Evolutionary conservation across 2,797 vertebrate species (phyloP).

Genomic region (Lepilemur ruficaudatus): DNA sequence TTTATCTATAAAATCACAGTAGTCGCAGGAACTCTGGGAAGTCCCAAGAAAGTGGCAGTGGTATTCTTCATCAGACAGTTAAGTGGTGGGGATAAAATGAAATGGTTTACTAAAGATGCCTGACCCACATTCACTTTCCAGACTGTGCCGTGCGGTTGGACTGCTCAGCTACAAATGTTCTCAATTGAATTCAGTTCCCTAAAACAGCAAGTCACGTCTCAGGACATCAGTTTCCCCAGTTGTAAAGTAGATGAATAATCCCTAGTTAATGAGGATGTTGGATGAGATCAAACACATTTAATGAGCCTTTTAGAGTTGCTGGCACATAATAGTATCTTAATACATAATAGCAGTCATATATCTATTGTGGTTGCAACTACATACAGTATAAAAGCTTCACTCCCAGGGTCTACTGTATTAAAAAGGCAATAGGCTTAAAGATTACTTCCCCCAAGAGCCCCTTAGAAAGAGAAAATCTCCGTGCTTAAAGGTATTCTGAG

Average conservation of each 20-base stretch:
- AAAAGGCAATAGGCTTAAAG: not conserved
- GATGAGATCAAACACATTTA: not conserved
- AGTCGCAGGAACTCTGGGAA: not conserved
- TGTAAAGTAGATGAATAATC: not conserved
- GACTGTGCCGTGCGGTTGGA: rapidly evolving
- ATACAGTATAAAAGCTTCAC: not conserved
- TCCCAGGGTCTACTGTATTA: not conserved
- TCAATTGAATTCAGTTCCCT: not conserved
- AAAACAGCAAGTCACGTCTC: not conserved
- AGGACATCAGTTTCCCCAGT: not conserved
- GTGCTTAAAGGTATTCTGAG: not conserved
- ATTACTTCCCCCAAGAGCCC: not conserved
- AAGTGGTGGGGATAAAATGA: not conserved
- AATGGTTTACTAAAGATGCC: not conserved
- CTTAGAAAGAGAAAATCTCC: not conserved
- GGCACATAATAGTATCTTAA: not conserved
- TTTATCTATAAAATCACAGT: not conserved
- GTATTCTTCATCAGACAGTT: not conserved
- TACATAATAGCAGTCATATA: too few relatives aligned
- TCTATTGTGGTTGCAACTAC: not conserved
- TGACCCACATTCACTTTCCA: not conserved
- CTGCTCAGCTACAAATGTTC: not conserved
- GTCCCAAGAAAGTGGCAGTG: not conserved
- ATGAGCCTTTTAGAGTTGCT: not conserved
- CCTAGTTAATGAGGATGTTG: not conserved